Evolutionary conservation across 2,113 vertebrate species (phyloP), one percentile per base, ranked within the genome.

Genomic region (Trichechus manatus): DNA sequence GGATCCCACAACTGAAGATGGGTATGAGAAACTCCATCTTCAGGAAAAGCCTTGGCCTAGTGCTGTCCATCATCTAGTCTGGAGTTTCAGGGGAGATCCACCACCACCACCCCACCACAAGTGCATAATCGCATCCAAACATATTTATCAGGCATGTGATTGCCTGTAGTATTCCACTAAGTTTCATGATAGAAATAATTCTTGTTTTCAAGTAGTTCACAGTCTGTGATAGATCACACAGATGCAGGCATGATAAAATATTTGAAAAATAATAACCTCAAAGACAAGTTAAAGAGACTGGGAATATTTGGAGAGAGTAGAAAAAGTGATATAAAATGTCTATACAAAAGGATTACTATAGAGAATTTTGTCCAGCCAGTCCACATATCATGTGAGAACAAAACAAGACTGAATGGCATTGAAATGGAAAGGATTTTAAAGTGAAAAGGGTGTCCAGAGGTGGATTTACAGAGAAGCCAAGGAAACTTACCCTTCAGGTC

Each of bases 321-420:
- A 97, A 96, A 97, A 91, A 77, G 44, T 97, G 89, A 97, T 94
- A 72, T 88, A 92, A 85, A 93, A 88, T 47, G 50, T 68, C 80
- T 94, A 13, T 94, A 39, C 4, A 9, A 89, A 80, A 87, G 80
- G 50, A 83, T 95, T 94, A 93, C 53, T 92, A 72, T 79, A 89
- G 93, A 87, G 90, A 93, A 90, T 80, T 93, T 91, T 89, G 77
- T 91, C 70, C 31, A 68, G 87, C 72, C 59, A 97, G 93, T 93
- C 94, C 93, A 93, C 87, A 87, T 87, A 96, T 95, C 93, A 91
- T 81, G 29, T 53, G 68, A 93, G 75, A 97, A 92, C 50, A 94
- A 79, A 89, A 84, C 53, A 77, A 93, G 27, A 23, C 20, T 53
- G 61, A 87, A 80, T 61, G 44, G 31, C 83, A 77, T 42, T 53